Evolutionary conservation across 2,888 invertebrate genomes (phyloP).

Genomic region (Andrena chrysosceles): DNA sequence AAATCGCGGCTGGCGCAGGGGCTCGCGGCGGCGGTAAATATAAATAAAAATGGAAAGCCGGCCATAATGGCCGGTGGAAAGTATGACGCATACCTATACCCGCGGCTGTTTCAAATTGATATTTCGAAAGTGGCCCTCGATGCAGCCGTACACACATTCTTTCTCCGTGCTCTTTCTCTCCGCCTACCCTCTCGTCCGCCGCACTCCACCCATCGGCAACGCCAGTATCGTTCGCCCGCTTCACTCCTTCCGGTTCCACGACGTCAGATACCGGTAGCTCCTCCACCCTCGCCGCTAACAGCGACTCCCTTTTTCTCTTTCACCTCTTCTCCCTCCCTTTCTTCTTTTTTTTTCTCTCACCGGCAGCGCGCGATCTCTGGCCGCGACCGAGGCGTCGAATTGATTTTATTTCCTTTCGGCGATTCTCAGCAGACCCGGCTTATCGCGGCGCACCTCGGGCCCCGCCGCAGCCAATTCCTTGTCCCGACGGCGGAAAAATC

Average conservation of each 20-base stretch:
- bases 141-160: constrained; percentile 54
- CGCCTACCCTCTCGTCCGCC: neutral
- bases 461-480: constrained; percentile 63
- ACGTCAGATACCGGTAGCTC: constrained; percentile 13
- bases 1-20: constrained; percentile 52
- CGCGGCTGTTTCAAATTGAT: constrained; percentile 81
- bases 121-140: constrained; percentile 75
- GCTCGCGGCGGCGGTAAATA: constrained; percentile 75
- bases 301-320: constrained; percentile 5
- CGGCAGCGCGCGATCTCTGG: constrained; percentile 11
- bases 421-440: constrained; percentile 60
- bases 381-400: constrained; percentile 51
- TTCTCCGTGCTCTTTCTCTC: constrained; percentile 25
- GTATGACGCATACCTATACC: constrained; percentile 81
- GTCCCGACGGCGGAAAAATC: constrained; percentile 40
- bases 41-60: constrained; percentile 84
- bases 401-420: constrained; percentile 74
- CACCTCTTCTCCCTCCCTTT: neutral
- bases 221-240: neutral
- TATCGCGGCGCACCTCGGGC: constrained; percentile 66
- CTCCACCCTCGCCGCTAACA: neutral
- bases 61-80: constrained; percentile 82
- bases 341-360: neutral
- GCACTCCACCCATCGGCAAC: neutral
- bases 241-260: constrained; percentile 19